A percentile compares a stretch with the other conserved stretches of the same genome.
These are phyloP conservation scores for Metridium senile DNA, from an alignment of 92 coral and sea anemone species.

Conservation along the genomic window DNA sequence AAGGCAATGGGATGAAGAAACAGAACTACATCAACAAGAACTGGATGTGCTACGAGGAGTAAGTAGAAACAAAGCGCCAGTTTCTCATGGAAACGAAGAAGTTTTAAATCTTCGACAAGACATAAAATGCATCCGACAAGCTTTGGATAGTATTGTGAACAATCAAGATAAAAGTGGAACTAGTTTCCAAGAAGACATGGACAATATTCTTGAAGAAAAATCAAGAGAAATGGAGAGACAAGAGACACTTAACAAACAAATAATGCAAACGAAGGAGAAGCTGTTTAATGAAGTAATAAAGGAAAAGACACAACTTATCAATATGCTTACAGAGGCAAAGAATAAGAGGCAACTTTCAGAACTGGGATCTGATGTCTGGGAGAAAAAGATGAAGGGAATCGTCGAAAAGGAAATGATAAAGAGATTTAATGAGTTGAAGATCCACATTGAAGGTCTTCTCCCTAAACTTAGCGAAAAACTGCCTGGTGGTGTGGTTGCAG, in stretches of 20 bases:
- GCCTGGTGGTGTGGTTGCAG: slow-evolving; percentile 11
- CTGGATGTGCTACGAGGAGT: slow-evolving; percentile 24
- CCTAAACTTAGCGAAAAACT: not conserved
- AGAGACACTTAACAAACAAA: slow-evolving; percentile 22
- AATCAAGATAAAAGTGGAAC: not conserved
- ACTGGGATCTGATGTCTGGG: not conserved
- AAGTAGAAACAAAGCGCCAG: not conserved
- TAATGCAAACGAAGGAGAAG: slow-evolving; percentile 34
- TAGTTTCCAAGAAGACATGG: not conserved
- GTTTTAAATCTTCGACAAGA: slow-evolving; percentile 11
- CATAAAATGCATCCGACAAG: not conserved
- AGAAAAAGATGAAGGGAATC: slow-evolving; percentile 1
- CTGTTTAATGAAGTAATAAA: slow-evolving; percentile 19
- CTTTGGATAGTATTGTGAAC: slow-evolving; percentile 2
- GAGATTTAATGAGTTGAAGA: slow-evolving; percentile 20
- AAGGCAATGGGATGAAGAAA: slow-evolving; percentile 30
- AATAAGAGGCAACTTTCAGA: not conserved
- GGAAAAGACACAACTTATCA: slow-evolving; percentile 26
- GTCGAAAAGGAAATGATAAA: not conserved
- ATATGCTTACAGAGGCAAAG: slow-evolving; percentile 11
- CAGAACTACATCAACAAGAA: slow-evolving; percentile 25
- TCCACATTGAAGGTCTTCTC: not conserved
- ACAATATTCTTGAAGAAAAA: slow-evolving; percentile 15
- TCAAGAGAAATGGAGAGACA: slow-evolving; percentile 25
- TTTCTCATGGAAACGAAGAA: not conserved